Evolutionary conservation across 2,888 invertebrate species (phyloP), one percentile per base, ranked within the genome.

Genomic region (Agonopterix alstromeriana): DNA sequence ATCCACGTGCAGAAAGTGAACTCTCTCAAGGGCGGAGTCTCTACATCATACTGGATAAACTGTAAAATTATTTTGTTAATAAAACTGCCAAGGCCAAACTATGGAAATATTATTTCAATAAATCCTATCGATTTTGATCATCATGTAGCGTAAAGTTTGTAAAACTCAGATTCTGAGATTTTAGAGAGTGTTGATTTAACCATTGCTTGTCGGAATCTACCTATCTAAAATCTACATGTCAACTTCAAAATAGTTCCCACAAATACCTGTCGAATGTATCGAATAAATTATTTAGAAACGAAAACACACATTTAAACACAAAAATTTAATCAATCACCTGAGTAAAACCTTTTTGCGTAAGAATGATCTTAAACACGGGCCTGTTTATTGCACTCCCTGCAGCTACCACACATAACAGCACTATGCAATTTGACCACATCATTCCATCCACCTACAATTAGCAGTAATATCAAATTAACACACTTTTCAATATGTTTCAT

Each of bases 1-100:
- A 92, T 91, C 96, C 96, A 96, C 57, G 92, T 90, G 70, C 96
- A 96, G 46, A 95, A 89, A 0, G 95, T 95, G 69, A 95, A 95
- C 75, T 96, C 95, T 60, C 93, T 92, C 63, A 95, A 65, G 53
- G 94, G 93, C 0, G 95, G 95, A 14, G 95, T 80, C 47, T 92
- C 90, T 35, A 92, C 88, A 57, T 93, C 93, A 74, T 95, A 95
- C 60, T 94, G 92, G 17, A 89, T 57, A 57, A 84, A 89, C 87
- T 88, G 76, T 7, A 76, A 76, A 42, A 27, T 27, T 27, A 27
- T 27, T 27, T 7, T 27, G 5, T 27, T 27, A 27, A 27, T 27
- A 5, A 27, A 27, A 27, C 27, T 27, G 27, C 27, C 5, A 27
- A 27, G 27, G 27, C 27, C 27, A 27, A 27, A 27, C 27, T 5